Base-by-base conservation (phyloP, 2,113 vertebrate genomes). In the Rostratula benghalensis region DNA sequence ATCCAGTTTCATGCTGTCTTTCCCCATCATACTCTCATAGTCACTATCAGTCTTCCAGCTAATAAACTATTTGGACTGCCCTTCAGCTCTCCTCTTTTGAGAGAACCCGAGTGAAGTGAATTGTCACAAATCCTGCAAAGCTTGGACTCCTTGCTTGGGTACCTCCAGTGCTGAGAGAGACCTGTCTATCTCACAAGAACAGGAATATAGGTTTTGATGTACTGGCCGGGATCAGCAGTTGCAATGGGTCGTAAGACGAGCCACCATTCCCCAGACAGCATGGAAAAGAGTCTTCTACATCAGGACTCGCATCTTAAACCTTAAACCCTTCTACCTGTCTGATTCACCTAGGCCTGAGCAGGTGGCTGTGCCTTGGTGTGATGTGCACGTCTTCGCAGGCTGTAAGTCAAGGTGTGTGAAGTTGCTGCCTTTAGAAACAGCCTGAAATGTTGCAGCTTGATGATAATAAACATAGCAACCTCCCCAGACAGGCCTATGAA, bases 51-150 rank as follows among this genome's bases (percentile, higher is more conserved):
- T 83, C 70, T 82, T 84, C 24, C 74, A 71, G 64, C 35, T 63
- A 68, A 94, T 83, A 89, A 91, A 84, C 35, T 84, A n/a, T 41
- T 84, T 75, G 30, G 15, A 79, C 67, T 69, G 53, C 18, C 78
- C 81, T 91, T 93, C 84, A 93, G 41, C 20, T 73, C 45, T 91
- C 31, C 28, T 69, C 59, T 78, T 95, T 84, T 57, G 69, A 89
- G 69, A 92, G 23, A 89, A 87, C 17, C 53, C 27, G 39, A 65
- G 37, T 69, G 91, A 95, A 85, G 39, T 51, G 57, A 81, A 78
- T 76, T 91, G 74, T 79, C 74, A 87, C 67, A 95, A 90, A 95
- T 89, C 80, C 87, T 74, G 73, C 65, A 82, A 79, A 83, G 63
- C 41, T 35, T 81, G 76, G n/a, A 67, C 71, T 94, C 68, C 48